Evolutionary conservation across 2,888 invertebrate species (phyloP), one percentile per base, ranked within the genome.

Genomic region (Ptychoptera contaminata): DNA sequence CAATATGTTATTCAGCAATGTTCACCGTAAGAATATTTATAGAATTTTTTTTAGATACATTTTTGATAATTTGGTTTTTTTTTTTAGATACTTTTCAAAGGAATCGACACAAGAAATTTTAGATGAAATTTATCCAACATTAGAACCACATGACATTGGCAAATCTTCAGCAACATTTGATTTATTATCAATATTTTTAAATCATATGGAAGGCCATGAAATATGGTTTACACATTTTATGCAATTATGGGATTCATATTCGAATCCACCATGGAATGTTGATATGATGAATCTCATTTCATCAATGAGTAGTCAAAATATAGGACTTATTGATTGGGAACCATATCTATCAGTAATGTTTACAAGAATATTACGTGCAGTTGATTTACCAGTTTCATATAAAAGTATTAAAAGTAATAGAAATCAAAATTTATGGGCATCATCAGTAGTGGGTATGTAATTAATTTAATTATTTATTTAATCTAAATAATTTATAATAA

Each of bases 311-410:
- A 70, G 71, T 52, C 69, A 74, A 52, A 86, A 82, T 61, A 79
- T 85, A 43, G 91, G 92, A 1, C 77, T 79, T 43, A 77, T 93
- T 37, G 79, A 94, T 60, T 94, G 92, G 92, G 77, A 80, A 48
- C 84, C 85, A 0, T 74, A 88, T 57, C 72, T 88, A 43, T 79
- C 88, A 1, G 65, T 76, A 45, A 80, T 86, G 75, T 85, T 82
- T 56, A 75, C 76, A 10, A 69, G 78, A 59, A 81, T 76, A 58
- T 63, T 85, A 48, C 72, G 82, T 50, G 77, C 78, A 35, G 72
- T 91, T 44, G 78, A 81, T 56, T 67, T 92, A 43, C 90, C 88
- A 1, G 85, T 90, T 44, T 73, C 76, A 48, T 82, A 80, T 57
- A 81, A 80, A 55, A 74, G 79, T 48, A 70, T 72, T 56, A 72